phyloP scores from a whole-genome alignment of 1,140 invertebrate species.

The Drosophila guanche region DNA sequence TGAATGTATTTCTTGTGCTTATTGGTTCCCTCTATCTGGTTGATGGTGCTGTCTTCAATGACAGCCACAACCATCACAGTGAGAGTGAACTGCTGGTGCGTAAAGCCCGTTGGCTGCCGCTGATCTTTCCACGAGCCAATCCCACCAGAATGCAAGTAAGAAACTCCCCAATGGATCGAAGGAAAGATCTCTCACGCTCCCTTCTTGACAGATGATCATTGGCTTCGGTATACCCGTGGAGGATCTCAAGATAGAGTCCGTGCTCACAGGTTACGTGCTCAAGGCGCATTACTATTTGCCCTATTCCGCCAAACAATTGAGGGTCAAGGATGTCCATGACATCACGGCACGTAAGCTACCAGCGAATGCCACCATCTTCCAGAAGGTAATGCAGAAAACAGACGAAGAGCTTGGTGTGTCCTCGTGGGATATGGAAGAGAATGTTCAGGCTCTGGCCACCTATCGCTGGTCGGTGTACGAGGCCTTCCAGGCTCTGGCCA shows the following conservation, averaged over 20 bases:
- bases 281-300: slow-evolving; percentile 77
- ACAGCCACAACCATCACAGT: background rate
- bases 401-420: slow-evolving; percentile 44
- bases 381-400: slow-evolving; percentile 36
- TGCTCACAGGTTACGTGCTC: slow-evolving; percentile 74
- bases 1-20: background rate
- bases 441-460: slow-evolving; percentile 14
- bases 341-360: slow-evolving; percentile 19
- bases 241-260: slow-evolving; percentile 58
- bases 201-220: slow-evolving; percentile 56
- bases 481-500: slow-evolving; percentile 50
- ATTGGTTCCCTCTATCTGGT: background rate
- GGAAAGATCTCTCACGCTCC: background rate
- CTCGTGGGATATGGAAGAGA: slow-evolving; percentile 4
- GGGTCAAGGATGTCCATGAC: slow-evolving; percentile 46
- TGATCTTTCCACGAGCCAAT: slow-evolving; percentile 51
- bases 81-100: slow-evolving; percentile 53
- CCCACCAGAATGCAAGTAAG: slow-evolving; percentile 59
- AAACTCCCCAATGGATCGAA: background rate
- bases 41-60: slow-evolving; percentile 1
- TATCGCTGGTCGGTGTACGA: slow-evolving; percentile 73
- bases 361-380: slow-evolving; percentile 56
- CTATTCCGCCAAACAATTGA: slow-evolving; percentile 43
- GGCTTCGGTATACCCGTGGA: slow-evolving; percentile 80
- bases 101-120: slow-evolving; percentile 62